These are phyloP conservation scores for Bos indicus DNA, from an alignment of 2,113 vertebrate genomes.

Conservation along the genomic window DNA sequence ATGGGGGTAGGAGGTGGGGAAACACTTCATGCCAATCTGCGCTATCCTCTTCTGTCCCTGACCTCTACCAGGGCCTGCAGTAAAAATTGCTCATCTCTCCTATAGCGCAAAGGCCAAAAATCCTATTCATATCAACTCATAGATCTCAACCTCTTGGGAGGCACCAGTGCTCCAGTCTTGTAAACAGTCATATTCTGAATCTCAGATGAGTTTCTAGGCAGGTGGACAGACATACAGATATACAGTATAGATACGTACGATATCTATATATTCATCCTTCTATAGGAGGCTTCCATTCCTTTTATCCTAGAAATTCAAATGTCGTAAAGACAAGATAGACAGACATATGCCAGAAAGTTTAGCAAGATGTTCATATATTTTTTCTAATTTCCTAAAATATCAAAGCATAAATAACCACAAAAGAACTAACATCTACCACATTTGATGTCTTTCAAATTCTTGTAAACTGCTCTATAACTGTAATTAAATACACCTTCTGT, in stretches of 20 bases:
- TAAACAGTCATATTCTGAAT: not conserved
- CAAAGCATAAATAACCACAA: conserved; percentile 63
- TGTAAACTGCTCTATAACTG: not conserved
- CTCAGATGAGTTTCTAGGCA: not conserved
- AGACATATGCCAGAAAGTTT: not conserved
- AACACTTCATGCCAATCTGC: not conserved
- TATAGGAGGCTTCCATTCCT: not conserved
- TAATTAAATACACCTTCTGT: conserved; percentile 38
- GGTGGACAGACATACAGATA: not conserved
- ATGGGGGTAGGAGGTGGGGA: accelerated
- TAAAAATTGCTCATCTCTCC: not conserved
- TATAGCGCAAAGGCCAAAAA: not conserved
- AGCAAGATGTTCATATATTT: not conserved
- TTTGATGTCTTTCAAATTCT: conserved; percentile 45
- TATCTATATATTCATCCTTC: not conserved
- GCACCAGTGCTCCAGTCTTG: not conserved
- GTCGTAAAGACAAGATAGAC: not conserved
- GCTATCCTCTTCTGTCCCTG: not conserved
- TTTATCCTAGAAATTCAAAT: conserved; percentile 4
- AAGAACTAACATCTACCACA: conserved; percentile 43
- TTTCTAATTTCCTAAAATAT: conserved; percentile 9
- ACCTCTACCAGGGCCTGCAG: not conserved
- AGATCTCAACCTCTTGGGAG: not conserved
- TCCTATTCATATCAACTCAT: not conserved
- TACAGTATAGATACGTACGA: not conserved